A percentile compares a stretch with the other conserved stretches of the same genome.
Conservation (phyloP, 2,888 invertebrate species). For the Drepana falcataria region DNA sequence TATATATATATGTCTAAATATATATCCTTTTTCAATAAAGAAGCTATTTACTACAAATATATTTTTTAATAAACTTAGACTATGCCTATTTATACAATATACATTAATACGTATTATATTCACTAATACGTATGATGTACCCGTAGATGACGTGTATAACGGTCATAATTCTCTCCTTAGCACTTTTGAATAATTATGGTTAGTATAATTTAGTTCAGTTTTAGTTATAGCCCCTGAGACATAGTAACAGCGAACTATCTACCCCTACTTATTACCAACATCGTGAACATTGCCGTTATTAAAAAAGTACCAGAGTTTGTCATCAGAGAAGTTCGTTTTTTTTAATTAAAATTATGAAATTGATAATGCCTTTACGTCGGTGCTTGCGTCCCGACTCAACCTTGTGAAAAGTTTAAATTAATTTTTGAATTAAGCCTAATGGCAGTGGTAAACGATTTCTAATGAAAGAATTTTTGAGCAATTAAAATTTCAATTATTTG, state of each 20-base stretch:
- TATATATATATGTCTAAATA: no score
- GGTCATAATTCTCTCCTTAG: no score
- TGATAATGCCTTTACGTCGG: constrained; percentile 76
- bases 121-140: no score
- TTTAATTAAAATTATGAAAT: constrained; percentile 80
- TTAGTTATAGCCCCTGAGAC: no score
- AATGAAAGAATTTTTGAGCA: constrained; percentile 70
- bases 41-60: no score
- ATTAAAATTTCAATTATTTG: constrained; percentile 70
- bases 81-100: no score
- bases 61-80: no score
- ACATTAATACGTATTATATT: no score
- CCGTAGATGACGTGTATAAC: no score
- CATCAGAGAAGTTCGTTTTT: constrained; percentile 76
- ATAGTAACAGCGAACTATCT: constrained; percentile 4
- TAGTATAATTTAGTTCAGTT: no score
- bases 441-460: constrained; percentile 72
- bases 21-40: no score
- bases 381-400: constrained; percentile 64
- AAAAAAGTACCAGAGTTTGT: constrained; percentile 78
- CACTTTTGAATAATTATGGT: no score
- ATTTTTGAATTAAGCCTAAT: constrained; percentile 78
- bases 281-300: constrained; percentile 76
- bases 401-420: constrained; percentile 78
- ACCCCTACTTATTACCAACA: constrained; percentile 35